Evolutionary conservation across 2,113 vertebrate genomes (phyloP).

Genomic region (Pseudonaja textilis): DNA sequence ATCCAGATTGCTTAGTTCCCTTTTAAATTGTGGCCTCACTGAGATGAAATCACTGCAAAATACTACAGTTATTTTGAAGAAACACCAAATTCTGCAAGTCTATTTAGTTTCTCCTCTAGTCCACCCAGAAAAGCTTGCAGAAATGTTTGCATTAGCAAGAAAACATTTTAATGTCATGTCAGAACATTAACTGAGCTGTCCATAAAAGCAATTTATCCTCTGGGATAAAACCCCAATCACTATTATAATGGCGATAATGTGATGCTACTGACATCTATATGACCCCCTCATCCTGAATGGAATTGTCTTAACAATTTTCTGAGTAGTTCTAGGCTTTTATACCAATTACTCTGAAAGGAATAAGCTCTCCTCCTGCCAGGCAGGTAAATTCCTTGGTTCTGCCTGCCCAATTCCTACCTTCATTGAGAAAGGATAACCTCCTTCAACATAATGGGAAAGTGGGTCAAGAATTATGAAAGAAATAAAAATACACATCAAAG

Average conservation of each 20-base stretch:
- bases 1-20: neutral
- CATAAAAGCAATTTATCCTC: conserved; percentile 2
- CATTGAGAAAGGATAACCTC: neutral
- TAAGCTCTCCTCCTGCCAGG: neutral
- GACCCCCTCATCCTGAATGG: neutral
- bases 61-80: neutral
- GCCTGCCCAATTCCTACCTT: neutral
- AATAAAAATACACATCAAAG: neutral
- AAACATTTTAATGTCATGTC: neutral
- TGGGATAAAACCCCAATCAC: neutral
- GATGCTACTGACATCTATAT: neutral
- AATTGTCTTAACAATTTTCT: neutral
- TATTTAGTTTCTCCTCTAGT: neutral
- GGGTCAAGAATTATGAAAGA: neutral
- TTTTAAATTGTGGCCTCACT: rapidly evolving
- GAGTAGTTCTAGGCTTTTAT: neutral
- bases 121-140: neutral
- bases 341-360: neutral
- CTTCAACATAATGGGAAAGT: neutral
- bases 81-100: neutral
- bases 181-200: neutral
- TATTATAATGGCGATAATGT: conserved; percentile 3
- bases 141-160: neutral
- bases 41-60: neutral
- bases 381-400: neutral